These are phyloP conservation scores for Helicoverpa armigera DNA, from an alignment of 1,140 invertebrate genomes.

Conservation along the genomic window DNA sequence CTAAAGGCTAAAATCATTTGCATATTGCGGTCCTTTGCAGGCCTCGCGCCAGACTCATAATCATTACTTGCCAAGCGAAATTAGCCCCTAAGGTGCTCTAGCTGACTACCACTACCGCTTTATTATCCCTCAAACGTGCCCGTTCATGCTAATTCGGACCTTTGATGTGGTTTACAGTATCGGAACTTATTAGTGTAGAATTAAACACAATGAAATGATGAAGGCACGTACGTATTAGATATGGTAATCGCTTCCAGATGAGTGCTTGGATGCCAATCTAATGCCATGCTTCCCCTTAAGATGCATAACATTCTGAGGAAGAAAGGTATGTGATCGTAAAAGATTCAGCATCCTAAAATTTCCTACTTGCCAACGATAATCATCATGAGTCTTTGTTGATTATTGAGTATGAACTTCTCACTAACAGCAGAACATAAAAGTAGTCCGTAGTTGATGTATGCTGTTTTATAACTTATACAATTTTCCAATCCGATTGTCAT, in stretches of 20 bases:
- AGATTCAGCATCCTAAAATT: not conserved
- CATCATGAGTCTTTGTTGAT: not conserved
- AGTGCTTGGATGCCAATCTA: conserved; percentile 25
- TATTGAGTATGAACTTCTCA: too few species aligned
- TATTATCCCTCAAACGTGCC: conserved; percentile 81
- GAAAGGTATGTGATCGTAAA: not conserved
- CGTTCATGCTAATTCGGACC: conserved; percentile 80
- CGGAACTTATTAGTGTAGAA: conserved; percentile 60
- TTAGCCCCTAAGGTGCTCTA: conserved; percentile 83
- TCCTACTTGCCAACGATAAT: not conserved
- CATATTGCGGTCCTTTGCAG: conserved; percentile 75
- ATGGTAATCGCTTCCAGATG: conserved; percentile 33
- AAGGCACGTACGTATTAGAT: conserved; percentile 39
- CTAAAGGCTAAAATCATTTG: conserved; percentile 83
- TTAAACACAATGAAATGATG: conserved; percentile 55
- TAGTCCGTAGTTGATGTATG: too few species aligned
- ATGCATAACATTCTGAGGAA: conserved; percentile 10
- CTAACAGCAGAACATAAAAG: too few species aligned
- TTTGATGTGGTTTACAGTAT: conserved; percentile 80
- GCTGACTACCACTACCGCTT: conserved; percentile 72
- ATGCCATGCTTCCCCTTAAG: conserved; percentile 12
- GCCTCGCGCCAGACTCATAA: conserved; percentile 71
- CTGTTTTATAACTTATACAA: not conserved
- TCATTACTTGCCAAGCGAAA: conserved; percentile 80
- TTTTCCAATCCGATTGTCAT: conserved; percentile 8